Evolutionary conservation across 2,888 invertebrate genomes (phyloP).

Genomic region (Ephialtes manifestator): DNA sequence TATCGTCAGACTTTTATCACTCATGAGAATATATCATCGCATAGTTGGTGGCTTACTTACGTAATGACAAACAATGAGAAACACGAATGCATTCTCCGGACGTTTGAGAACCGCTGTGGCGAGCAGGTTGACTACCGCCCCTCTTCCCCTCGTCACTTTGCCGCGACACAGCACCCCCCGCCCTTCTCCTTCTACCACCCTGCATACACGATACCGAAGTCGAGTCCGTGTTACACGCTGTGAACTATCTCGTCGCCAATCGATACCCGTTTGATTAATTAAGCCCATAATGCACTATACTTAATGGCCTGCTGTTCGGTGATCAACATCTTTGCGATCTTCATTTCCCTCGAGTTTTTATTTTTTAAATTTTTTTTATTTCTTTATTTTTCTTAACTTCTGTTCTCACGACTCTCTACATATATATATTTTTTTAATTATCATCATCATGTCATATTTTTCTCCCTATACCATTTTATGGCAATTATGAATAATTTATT

Average conservation of each 20-base stretch:
- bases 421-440: slow-evolving; percentile 7
- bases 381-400: background rate
- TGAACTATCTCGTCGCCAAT: slow-evolving; percentile 79
- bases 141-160: slow-evolving; percentile 40
- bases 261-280: slow-evolving; percentile 84
- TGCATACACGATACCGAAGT: slow-evolving; percentile 72
- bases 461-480: slow-evolving; percentile 1
- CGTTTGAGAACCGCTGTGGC: slow-evolving; percentile 81
- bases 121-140: slow-evolving; percentile 82
- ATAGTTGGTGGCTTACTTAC: slow-evolving; percentile 51
- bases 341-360: slow-evolving; percentile 3
- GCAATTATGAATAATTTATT: slow-evolving; percentile 35
- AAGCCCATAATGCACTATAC: slow-evolving; percentile 68
- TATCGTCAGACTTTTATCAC: slow-evolving; percentile 28
- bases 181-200: slow-evolving; percentile 72
- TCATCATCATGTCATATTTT: slow-evolving; percentile 8
- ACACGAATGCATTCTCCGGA: slow-evolving; percentile 51
- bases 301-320: slow-evolving; percentile 28
- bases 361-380: slow-evolving; percentile 9
- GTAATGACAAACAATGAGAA: slow-evolving; percentile 71
- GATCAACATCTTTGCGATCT: slow-evolving; percentile 33
- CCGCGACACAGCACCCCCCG: slow-evolving; percentile 71
- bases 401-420: background rate
- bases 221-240: slow-evolving; percentile 81
- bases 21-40: slow-evolving; percentile 31